Conservation (phyloP, 2,888 invertebrate genomes). For the Metallyticus violacea region DNA sequence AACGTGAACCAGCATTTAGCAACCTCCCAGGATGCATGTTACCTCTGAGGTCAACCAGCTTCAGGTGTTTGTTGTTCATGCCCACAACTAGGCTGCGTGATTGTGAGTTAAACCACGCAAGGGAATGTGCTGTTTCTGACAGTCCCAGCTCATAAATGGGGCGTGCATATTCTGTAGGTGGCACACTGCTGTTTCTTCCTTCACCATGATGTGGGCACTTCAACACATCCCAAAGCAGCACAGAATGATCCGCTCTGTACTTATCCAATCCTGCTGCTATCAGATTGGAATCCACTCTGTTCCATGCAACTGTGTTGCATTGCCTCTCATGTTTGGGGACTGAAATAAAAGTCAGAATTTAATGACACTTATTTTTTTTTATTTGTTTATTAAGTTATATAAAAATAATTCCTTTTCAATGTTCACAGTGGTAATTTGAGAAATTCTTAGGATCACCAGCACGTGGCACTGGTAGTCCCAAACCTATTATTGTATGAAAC, state of each 20-base stretch:
- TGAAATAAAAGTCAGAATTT: conserved; percentile 45
- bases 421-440: no score
- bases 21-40: conserved; percentile 27
- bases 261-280: conserved; percentile 87
- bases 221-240: conserved; percentile 84
- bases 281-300: conserved; percentile 74
- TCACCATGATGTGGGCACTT: conserved; percentile 48
- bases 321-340: conserved; percentile 81
- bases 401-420: no score
- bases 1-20: no score
- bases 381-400: no score
- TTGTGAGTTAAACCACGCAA: conserved; percentile 78
- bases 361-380: no score
- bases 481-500: no score
- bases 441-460: no score
- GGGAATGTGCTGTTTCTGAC: conserved; percentile 79
- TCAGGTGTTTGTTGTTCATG: conserved; percentile 84
- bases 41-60: conserved; percentile 89
- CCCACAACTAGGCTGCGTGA: conserved; percentile 80
- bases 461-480: no score
- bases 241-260: conserved; percentile 82
- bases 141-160: conserved; percentile 75
- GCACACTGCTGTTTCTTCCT: conserved; percentile 38
- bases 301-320: conserved; percentile 88
- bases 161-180: conserved; percentile 53